Base-by-base conservation (phyloP, 2,113 vertebrate genomes). In the Sus scrofa region DNA sequence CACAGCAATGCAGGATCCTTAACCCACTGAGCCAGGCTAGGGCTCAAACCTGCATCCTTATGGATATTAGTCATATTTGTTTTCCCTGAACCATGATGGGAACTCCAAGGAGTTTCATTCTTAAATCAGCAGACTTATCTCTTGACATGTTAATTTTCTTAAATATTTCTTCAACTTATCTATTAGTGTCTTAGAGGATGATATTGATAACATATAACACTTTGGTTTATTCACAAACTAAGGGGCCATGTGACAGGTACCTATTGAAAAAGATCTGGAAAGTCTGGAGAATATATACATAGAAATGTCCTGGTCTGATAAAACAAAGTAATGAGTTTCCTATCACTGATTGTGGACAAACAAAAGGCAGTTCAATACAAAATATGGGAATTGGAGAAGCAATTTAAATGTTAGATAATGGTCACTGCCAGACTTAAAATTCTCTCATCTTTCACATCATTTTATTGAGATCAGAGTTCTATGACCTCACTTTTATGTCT, bases 361-460 rank as follows among this genome's bases (percentile, higher is more conserved):
- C 60, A 58, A 52, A 87, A 86, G 7, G 18, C 44, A 56, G 71
- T n/a, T 81, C 32, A 83, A 44, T 52, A 44, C 0, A 67, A 20
- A 92, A 7, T 18, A 92, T 24, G 1, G 4, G 32, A n/a, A 75
- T 71, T 71, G 67, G 1, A 94, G 52, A 91, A 91, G 6, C 34
- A 83, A 50, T 39, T 97, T 83, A 74, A 95, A 90, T 74, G 56
- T 82, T 87, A 93, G 22, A 22, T 54, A 70, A 54, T 52, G 9
- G 7, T 91, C 20, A 75, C 56, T 70, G 27, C 34, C 71, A 91
- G 22, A 91, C 19, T 88, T 65, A 24, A 0, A 58, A 27, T 67
- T 70, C 62, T 86, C 26, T 94, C 32, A 93, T 18, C 3, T 83
- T 94, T 95, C 39, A 54, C 13, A 75, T 68, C 74, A 20, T 56